Evolutionary conservation across 2,888 invertebrate genomes (phyloP), one percentile per base, ranked within the genome.

Genomic region (Tineola bisselliella): DNA sequence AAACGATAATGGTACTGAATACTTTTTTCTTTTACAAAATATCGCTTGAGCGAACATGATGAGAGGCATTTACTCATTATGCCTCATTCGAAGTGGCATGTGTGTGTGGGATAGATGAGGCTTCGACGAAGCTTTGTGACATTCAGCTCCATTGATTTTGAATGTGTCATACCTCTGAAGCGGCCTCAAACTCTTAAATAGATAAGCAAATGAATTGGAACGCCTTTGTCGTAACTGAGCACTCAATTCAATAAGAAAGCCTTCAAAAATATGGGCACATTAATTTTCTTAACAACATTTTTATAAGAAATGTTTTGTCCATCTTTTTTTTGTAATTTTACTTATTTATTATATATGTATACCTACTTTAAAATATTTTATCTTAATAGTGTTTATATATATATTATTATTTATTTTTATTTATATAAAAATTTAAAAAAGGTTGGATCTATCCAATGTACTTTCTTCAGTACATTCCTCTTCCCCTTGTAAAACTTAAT

Each of bases 141-240:
- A 81, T 84, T 79, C 81, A 77, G 84, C 86, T 81, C 73, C 80
- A 81, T 79, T 84, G 84, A 77, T 71, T 81, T 75, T 83, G 78
- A 86, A 86, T 84, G 79, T 78, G 73, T 74, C 71, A 69, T 71
- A 73, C 71, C 73, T 73, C 67, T 67, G 70, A 71, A 73, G 66
- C 76, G 75, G 77, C 75, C 74, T 74, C 77, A 30, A 33, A 77
- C 76, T 79, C 81, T 81, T 79, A 81, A 81, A 82, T 73, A 82
- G 84, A 84, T 84, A 84, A 83, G 79, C 79, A 82, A 84, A 84
- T 84, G 84, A 86, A 82, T 84, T 84, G 86, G 84, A 84, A 84
- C 75, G 68, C 74, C 71, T 79, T 84, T 81, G 74, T 73, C 31
- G 52, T 44, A 59, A 59, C 44, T 43, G 30, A n/a, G 48, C 13